A percentile compares a stretch with the other conserved stretches of the same genome.
Conservation (phyloP, 2,113 vertebrate genomes). For the Raja brachyura region DNA sequence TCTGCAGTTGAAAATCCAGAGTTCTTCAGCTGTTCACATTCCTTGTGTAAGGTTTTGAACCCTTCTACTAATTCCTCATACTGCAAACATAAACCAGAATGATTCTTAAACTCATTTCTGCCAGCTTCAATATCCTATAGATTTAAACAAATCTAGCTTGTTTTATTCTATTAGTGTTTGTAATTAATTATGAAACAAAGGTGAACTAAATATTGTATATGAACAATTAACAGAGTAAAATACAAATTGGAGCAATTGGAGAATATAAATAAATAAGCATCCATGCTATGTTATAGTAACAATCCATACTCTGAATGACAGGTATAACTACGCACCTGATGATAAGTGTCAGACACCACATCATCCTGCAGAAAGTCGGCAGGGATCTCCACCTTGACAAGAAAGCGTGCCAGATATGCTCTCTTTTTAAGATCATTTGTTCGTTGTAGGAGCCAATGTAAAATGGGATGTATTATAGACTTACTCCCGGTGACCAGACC, state of each 20-base stretch:
- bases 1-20: constrained; percentile 90
- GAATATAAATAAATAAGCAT: neutral
- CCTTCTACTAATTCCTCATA: constrained; percentile 91
- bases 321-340: constrained; percentile 64
- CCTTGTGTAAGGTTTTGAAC: constrained; percentile 90
- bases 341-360: constrained; percentile 74
- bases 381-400: constrained; percentile 85
- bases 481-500: constrained; percentile 86
- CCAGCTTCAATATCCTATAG: neutral
- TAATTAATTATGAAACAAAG: neutral
- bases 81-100: constrained; percentile 52
- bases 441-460: constrained; percentile 87
- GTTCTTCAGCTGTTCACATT: constrained; percentile 84
- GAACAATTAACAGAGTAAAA: neutral
- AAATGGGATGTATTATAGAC: constrained; percentile 80
- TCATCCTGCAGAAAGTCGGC: constrained; percentile 88
- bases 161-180: neutral
- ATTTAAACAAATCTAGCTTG: neutral
- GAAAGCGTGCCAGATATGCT: constrained; percentile 85
- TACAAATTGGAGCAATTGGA: neutral
- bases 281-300: neutral
- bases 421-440: constrained; percentile 84
- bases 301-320: neutral
- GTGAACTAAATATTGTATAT: neutral
- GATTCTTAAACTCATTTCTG: constrained; percentile 25